Conservation (phyloP, 2,113 vertebrate species). For the Syrrhaptes paradoxus region DNA sequence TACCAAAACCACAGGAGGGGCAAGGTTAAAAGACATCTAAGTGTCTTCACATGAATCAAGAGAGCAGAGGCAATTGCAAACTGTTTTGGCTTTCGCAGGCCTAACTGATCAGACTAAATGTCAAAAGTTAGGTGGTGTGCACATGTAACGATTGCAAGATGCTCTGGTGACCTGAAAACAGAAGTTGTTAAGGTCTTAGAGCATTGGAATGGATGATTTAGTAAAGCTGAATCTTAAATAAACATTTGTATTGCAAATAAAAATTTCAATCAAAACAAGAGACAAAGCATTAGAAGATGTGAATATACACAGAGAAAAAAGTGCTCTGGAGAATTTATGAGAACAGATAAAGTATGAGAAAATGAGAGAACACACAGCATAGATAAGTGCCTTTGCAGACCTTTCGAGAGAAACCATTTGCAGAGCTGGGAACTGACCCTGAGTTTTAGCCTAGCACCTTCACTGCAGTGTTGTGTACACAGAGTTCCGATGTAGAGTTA, state of each 20-base stretch:
- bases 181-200: not conserved
- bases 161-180: not conserved
- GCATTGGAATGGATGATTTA: not conserved
- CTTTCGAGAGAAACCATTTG: not conserved
- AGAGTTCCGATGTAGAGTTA: not conserved
- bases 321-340: not conserved
- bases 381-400: not conserved
- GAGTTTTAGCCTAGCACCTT: not conserved
- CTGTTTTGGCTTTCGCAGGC: not conserved
- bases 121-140: not conserved
- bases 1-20: not conserved
- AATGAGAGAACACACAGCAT: not conserved
- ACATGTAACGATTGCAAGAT: not conserved
- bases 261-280: not conserved
- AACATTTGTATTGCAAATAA: slow-evolving; percentile 4
- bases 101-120: not conserved
- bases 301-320: not conserved
- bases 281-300: not conserved
- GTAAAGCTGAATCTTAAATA: not conserved
- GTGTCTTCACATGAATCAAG: not conserved
- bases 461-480: not conserved
- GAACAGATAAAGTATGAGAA: not conserved
- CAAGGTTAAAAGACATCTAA: not conserved
- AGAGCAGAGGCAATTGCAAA: not conserved
- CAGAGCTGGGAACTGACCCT: not conserved